Evolutionary conservation across 1,140 invertebrate species (phyloP), one percentile per base, ranked within the genome.

Genomic region (Ooceraea biroi): DNA sequence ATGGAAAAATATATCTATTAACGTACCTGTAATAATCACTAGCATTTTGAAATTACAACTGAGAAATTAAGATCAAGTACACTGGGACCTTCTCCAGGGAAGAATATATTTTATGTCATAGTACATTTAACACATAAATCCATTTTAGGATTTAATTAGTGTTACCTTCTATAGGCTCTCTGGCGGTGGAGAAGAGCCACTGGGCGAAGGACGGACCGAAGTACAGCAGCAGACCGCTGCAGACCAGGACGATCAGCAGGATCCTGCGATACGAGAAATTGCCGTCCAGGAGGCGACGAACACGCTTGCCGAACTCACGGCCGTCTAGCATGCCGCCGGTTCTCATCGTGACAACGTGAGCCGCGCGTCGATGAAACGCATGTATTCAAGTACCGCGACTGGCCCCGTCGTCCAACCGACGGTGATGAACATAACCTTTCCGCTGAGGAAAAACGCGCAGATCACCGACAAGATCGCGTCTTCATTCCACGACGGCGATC

Each of bases 251-350:
- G 69, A 97, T 80, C 61, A 97, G 85, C 84, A 97, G 95, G 61
- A 97, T 90, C 88, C 96, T 96, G 73, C 96, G 95, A 91, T 96
- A 96, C 1, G 96, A 96, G 84, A 95, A 94, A 88, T 96, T 96
- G 19, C 95, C 95, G 78, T 96, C 96, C 30, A 95, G 90, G 25
- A 96, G 86, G 83, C 96, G 94, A 89, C 96, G 95, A 60, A 96
- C 91, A 60, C 96, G 94, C 87, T 96, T 95, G 27, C 93, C 89
- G 61, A 95, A 90, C 72, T 95, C 95, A 30, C 91, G 91, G 3
- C 91, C 87, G 82, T 95, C 95, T 55, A 95, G 93, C 90, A 93
- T 92, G 2, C 91, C 92, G 57, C 90, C 88, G 30, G 88, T 68
- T 57, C 89, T 89, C 86, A 91, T 92, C 61, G 17, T 17, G 76